Percentiles rank a stretch among this genome's conserved stretches.
phyloP scores from a whole-genome alignment of 1,140 invertebrate genomes.

The Drepana arcuata region DNA sequence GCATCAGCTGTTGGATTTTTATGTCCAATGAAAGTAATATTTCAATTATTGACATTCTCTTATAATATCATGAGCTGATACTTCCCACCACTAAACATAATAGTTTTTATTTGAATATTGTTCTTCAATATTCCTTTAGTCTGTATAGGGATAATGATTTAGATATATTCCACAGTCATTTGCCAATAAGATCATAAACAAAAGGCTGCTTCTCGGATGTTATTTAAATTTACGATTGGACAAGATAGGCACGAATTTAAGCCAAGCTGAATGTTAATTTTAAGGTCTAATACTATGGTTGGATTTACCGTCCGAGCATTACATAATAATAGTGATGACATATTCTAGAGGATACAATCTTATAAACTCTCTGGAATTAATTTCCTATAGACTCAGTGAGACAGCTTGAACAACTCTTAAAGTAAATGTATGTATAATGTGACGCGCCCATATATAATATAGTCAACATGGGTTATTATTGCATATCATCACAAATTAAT shows the following conservation, averaged over 20 bases:
- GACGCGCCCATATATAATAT: constrained; percentile 42
- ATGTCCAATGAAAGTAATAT: constrained; percentile 53
- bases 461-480: constrained; percentile 64
- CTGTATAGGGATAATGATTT: constrained; percentile 39
- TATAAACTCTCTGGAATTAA: constrained; percentile 49
- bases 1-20: constrained; percentile 35
- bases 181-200: constrained; percentile 53
- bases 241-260: constrained; percentile 67
- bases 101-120: constrained; percentile 63
- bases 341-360: constrained; percentile 53
- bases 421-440: constrained; percentile 21
- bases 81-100: constrained; percentile 61
- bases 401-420: constrained; percentile 46
- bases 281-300: constrained; percentile 64
- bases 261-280: constrained; percentile 66
- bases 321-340: constrained; percentile 64
- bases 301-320: constrained; percentile 67
- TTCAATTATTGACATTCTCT: constrained; percentile 53
- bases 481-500: constrained; percentile 70
- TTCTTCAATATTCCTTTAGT: constrained; percentile 53
- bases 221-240: constrained; percentile 53
- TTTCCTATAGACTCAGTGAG: constrained; percentile 41
- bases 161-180: constrained; percentile 70
- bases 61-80: constrained; percentile 39
- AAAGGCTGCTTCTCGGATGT: constrained; percentile 68